Evolutionary conservation across 2,113 vertebrate genomes (phyloP).

Genomic region (Microtus pennsylvanicus): DNA sequence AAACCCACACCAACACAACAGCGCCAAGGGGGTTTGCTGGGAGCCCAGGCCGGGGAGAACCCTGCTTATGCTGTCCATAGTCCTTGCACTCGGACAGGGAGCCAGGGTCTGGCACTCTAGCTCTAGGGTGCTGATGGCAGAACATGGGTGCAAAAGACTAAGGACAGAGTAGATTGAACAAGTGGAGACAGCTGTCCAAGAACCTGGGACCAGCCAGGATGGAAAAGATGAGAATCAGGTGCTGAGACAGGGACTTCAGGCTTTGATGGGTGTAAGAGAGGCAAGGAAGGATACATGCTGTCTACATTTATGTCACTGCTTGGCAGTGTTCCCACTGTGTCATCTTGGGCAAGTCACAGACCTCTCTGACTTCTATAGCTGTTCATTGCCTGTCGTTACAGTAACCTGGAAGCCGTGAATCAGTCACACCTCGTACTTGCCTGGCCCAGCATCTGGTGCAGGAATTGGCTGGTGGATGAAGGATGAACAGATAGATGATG

Average conservation of each 20-base stretch:
- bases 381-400: neutral
- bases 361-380: neutral
- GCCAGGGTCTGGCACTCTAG: neutral
- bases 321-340: neutral
- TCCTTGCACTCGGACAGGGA: accelerated
- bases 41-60: neutral
- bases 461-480: neutral
- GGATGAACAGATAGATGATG: neutral
- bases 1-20: slow-evolving; percentile 22
- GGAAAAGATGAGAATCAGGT: neutral
- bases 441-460: neutral
- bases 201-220: neutral
- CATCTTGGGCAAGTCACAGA: neutral
- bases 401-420: neutral
- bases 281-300: too few species aligned
- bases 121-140: neutral
- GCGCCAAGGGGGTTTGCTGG: neutral
- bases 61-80: neutral
- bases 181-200: neutral
- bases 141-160: too few species aligned
- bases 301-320: neutral
- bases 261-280: too few species aligned
- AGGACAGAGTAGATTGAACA: neutral
- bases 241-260: neutral
- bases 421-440: neutral